Evolutionary conservation across 2,888 invertebrate genomes (phyloP).

Genomic region (Leptinotarsa peninsularis): DNA sequence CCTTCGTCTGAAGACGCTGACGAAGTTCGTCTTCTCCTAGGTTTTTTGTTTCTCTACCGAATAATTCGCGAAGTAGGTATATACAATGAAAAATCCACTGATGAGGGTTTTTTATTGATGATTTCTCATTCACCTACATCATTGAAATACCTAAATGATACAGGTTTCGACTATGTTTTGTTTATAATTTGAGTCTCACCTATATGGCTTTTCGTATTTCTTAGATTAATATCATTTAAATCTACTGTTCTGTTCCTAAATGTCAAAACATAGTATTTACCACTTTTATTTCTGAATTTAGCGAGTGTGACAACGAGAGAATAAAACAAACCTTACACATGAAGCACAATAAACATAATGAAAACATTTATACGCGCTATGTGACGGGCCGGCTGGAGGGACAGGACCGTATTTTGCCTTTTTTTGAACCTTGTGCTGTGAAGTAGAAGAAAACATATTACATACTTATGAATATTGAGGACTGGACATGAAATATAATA

Average conservation of each 20-base stretch:
- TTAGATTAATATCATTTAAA: no score
- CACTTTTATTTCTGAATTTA: background rate
- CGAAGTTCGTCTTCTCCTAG: background rate
- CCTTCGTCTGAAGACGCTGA: background rate
- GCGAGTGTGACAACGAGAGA: background rate
- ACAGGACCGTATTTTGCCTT: background rate
- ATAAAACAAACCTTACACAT: background rate
- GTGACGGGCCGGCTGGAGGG: background rate
- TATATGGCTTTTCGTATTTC: no score
- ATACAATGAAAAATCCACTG: background rate
- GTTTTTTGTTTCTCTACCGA: background rate
- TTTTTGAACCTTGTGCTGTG: background rate
- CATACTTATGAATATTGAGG: background rate
- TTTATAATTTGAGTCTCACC: no score
- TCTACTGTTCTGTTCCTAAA: no score
- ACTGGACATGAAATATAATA: no score
- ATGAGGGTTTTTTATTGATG: background rate
- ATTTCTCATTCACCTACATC: background rate
- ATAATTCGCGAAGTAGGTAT: background rate
- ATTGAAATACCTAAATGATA: background rate
- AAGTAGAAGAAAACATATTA: background rate
- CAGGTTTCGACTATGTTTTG: background rate
- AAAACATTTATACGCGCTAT: background rate
- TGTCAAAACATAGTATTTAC: background rate
- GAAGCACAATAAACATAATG: constrained; percentile 11